These are phyloP conservation scores for Mesorhabditis sp. DNA, from an alignment of 2,888 invertebrate species.

Conservation along the genomic window DNA sequence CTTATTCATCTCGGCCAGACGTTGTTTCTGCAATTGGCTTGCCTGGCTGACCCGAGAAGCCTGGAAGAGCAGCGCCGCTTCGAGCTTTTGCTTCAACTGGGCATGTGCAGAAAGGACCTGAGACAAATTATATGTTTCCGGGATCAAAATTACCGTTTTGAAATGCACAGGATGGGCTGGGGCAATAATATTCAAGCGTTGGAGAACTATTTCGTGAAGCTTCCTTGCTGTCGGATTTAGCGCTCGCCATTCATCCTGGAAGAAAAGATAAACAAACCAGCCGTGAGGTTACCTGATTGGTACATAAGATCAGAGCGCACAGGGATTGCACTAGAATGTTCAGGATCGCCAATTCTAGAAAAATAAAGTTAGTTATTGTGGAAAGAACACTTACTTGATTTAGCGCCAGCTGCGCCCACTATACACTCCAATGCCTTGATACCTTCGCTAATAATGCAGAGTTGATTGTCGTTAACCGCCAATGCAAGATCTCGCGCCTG, in stretches of 20 bases:
- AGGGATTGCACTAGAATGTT: constrained; percentile 84
- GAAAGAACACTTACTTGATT: constrained; percentile 10
- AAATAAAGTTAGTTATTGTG: constrained; percentile 63
- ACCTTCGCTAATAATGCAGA: not conserved
- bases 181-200: constrained; percentile 84
- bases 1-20: constrained; percentile 22
- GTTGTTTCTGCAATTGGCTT: constrained; percentile 18
- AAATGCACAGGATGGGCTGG: constrained; percentile 39
- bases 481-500: too few relatives aligned
- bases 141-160: constrained; percentile 25
- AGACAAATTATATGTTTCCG: not conserved
- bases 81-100: constrained; percentile 77
- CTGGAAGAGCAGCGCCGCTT: constrained; percentile 70
- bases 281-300: constrained; percentile 61
- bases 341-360: constrained; percentile 80
- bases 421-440: not conserved
- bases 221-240: constrained; percentile 62
- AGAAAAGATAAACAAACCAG: constrained; percentile 73
- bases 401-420: not conserved
- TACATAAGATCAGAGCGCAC: constrained; percentile 11
- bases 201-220: constrained; percentile 79
- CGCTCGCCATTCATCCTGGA: constrained; percentile 55
- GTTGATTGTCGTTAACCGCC: not conserved
- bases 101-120: constrained; percentile 76
- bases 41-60: constrained; percentile 23